Base-by-base conservation (phyloP, 2,888 invertebrate species). In the Agonopterix subpropinquella region DNA sequence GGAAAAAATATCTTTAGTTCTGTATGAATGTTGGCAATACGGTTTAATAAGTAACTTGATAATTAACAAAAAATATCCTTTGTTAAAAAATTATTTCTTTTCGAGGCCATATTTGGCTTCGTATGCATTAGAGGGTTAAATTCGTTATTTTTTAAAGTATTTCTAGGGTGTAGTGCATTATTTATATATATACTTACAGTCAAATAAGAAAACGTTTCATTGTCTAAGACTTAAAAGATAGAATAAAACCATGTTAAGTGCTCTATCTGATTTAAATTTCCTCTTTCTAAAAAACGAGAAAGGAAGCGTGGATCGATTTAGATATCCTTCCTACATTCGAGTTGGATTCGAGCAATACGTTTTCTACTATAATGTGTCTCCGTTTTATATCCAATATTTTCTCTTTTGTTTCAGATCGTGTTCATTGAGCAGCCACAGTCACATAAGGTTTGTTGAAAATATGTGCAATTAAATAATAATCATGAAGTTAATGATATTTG, bases 401-500 rank as follows among this genome's bases (percentile, higher is more conserved):
- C 49, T 49, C 43, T 57, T 56, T 66, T 70, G 68, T 75, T 75
- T 54, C 71, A 75, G 73, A 59, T 70, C 48, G 46, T 49, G 46
- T 45, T 53, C 52, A 55, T 60, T 56, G 48, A 59, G 57, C 39
- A 52, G 43, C 52, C 37, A 45, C 53, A 42, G 45, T 35, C 51
- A 51, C 5, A 48, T 42, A 52, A 55, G 48, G 51, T 53, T 53
- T 44, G 48, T 50, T 50, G 42, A 44, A 50, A 18, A 36, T 8
- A 15, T 39, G n/a, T 39, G n/a, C 28, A 28, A 28, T 28, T 28
- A 28, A 7, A 28, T 28, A 28, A 28, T 28, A 28, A 28, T 28
- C 28, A 5, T 28, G 28, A 28, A 28, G 28, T 28, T 18, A 3
- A 2, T 4, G 18, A 18, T 18, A 18, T 18, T 18, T 18, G 2